Evolutionary conservation across 2,113 vertebrate species (phyloP), one percentile per base, ranked within the genome.

Genomic region (Larimichthys polyactis): DNA sequence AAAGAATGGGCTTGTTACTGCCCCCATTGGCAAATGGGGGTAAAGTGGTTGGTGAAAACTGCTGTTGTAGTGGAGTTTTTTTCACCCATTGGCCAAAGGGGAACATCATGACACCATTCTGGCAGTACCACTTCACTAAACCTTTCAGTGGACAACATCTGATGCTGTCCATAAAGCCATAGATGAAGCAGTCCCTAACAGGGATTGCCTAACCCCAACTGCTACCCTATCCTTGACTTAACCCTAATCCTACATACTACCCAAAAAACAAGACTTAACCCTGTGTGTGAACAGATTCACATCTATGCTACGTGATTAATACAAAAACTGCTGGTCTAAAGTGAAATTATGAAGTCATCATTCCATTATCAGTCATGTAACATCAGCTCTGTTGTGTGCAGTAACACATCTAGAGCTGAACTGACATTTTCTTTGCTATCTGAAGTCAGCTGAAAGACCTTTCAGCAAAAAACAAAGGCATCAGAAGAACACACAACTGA

Each of bases 371-470:
- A 52, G 22, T 62, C 51, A 19, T 78, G 43, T 12, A 20, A 24
- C 67, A 74, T 72, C 52, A 48, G 57, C 52, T 57, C n/a, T n/a
- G 32, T 5, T 74, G 27, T 52, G 20, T 58, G 32, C 57, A 46
- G 22, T 2, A 43, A 71, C 59, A 40, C 14, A 52, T 60, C 19
- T 1, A 64, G 15, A 78, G 62, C 29, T 59, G 48, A 77, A 48
- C 43, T 67, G 75, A 75, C 73, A 76, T 69, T 65, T 46, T 62
- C 59, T 81, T 63, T 71, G 69, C 57, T 75, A 54, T 55, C 67
- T 68, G 74, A 58, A n/a, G 81, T 69, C 52, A 80, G 19, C 49
- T 22, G 11, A 43, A 77, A 40, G 40, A 72, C 69, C 24, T 86
- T 65, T 64, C 51, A 71, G 52, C 24, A 29, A 55, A 74, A 81